Evolutionary conservation across 53 echinoderm and acorn worm species (phyloP).

Genomic region (Astropecten irregularis): DNA sequence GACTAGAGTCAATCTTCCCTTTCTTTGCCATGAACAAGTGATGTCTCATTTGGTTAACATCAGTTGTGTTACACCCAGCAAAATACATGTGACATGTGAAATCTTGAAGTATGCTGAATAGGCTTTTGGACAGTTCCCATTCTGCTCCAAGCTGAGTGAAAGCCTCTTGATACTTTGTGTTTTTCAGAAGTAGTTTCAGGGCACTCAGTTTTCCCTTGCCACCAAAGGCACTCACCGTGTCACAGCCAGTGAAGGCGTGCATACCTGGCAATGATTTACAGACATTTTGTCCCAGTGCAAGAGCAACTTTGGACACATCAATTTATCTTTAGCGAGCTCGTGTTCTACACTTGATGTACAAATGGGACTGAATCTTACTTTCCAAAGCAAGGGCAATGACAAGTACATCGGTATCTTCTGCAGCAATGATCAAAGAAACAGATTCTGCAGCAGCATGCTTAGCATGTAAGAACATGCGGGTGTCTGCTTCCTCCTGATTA

Average conservation of each 20-base stretch:
- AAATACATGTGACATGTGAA: slow-evolving; percentile 17
- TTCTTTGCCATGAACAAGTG: slow-evolving; percentile 29
- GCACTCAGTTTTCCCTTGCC: slow-evolving; percentile 47
- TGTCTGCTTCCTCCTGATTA: slow-evolving; percentile 63
- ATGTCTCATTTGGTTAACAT: slow-evolving; percentile 39
- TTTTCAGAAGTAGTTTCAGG: slow-evolving; percentile 39
- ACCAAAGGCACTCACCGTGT: slow-evolving; percentile 68
- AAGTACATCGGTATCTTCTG: slow-evolving; percentile 56
- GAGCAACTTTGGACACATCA: slow-evolving; percentile 39
- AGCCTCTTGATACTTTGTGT: background rate
- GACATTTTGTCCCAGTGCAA: slow-evolving; percentile 5
- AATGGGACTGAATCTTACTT: background rate
- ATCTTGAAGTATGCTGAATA: background rate
- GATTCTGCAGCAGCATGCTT: too few species aligned
- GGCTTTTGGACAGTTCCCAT: slow-evolving; percentile 16
- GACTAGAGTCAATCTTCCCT: slow-evolving; percentile 44
- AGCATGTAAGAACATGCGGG: too few species aligned
- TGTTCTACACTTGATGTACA: slow-evolving; percentile 41
- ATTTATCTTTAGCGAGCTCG: slow-evolving; percentile 38
- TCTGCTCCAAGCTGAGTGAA: slow-evolving; percentile 26
- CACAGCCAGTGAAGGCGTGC: slow-evolving; percentile 57
- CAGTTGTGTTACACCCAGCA: background rate
- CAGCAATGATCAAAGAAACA: too few species aligned
- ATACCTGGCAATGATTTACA: slow-evolving; percentile 50
- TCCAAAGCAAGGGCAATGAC: slow-evolving; percentile 1